phyloP scores from a whole-genome alignment of 2,113 vertebrate genomes.

The Leucopternis melanops region DNA sequence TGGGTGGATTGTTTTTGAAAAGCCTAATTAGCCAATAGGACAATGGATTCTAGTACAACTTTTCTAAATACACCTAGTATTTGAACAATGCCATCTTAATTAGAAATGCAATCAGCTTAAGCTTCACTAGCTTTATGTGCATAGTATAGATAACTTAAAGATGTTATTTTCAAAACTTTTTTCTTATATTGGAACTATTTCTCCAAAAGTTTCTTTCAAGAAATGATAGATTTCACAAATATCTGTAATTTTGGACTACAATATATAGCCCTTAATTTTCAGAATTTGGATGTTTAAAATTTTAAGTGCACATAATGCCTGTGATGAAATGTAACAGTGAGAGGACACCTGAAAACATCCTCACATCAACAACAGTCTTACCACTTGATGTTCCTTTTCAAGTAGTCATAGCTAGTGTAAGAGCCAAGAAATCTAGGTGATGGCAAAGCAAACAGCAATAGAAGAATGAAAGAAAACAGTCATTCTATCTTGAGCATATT shows the following conservation, averaged over 20 bases:
- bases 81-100: conserved; percentile 63
- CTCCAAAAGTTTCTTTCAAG: not conserved
- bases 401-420: conserved; percentile 80
- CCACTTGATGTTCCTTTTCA: conserved; percentile 80
- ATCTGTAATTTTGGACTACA: not conserved
- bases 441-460: conserved; percentile 76
- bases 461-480: conserved; percentile 75
- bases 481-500: conserved; percentile 70
- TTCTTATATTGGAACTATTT: not conserved
- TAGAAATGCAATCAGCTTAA: conserved; percentile 63
- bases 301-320: conserved; percentile 74
- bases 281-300: not conserved
- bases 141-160: not conserved
- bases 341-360: conserved; percentile 68
- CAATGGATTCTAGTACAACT: not conserved
- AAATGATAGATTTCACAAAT: not conserved
- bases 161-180: not conserved
- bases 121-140: conserved; percentile 71
- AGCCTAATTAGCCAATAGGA: not conserved
- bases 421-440: conserved; percentile 80
- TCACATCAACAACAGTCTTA: conserved; percentile 74
- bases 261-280: not conserved
- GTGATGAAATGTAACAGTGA: conserved; percentile 55
- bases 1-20: not conserved
- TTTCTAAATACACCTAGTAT: conserved; percentile 55